Base-by-base conservation (phyloP, 2,113 vertebrate genomes). In the Silurus asotus region DNA sequence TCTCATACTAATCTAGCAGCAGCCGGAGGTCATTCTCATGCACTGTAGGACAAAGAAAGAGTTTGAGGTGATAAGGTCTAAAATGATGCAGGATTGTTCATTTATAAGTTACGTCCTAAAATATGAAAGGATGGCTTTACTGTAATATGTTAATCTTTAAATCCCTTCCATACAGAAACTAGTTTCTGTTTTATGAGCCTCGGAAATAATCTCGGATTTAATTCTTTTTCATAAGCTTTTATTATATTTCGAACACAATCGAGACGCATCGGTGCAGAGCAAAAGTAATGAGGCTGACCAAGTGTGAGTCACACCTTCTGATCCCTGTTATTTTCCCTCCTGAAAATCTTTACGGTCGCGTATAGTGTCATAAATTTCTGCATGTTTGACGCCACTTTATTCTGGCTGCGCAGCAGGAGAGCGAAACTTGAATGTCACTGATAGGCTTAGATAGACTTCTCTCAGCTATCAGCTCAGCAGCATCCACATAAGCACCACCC, bases 71-170 rank as follows among this genome's bases (percentile, higher is more conserved):
- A 94, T 94, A 93, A 93, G 91, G 93, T 93, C 92, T 94, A 89
- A 92, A 92, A 89, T 94, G 92, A 94, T 93, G 91, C 92, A 89
- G 88, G 88, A 90, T 82, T 89, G 91, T 92, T 92, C 93, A 93
- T 93, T 94, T 91, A 92, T 94, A 92, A 94, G 94, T 94, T 94
- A 93, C 88, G 88, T 90, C 8, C 91, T 92, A 56, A 92, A 94
- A 94, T 94, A 92, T 93, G 92, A 93, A 95, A 93, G 94, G 93
- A 94, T 92, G 94, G 85, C 84, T 94, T 93, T 45, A 17, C n/a
- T 15, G 28, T 77, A 59, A 59, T 79, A 94, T 93, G 92, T 93
- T 95, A 95, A 94, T 94, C 94, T 94, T 93, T 91, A 93, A 94
- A 95, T 94, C 94, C 91, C 87, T 91, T 87, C 88, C 90, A 89